phyloP scores from a whole-genome alignment of 2,113 vertebrate species.

The Erythrocercus mccallii region DNA sequence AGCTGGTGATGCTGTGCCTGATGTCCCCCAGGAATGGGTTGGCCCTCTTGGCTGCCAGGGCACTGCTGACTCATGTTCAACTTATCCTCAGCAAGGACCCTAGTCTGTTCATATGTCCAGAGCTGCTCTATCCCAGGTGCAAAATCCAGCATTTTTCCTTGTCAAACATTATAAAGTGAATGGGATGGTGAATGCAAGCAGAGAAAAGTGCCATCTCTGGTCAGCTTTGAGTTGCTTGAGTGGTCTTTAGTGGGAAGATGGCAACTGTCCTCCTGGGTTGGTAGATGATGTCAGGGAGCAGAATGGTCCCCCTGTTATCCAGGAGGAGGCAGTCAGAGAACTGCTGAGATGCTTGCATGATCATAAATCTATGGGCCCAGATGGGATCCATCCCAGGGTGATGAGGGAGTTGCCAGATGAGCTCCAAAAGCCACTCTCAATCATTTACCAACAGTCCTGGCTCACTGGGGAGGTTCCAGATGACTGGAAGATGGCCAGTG shows the following conservation, averaged over 20 bases:
- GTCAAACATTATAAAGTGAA: neutral
- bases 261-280: neutral
- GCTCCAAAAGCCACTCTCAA: neutral
- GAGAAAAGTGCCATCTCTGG: neutral
- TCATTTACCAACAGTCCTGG: neutral
- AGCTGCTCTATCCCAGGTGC: neutral
- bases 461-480: neutral
- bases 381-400: neutral
- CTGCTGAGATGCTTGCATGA: neutral
- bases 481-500: too few relatives aligned
- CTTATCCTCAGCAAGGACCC: neutral
- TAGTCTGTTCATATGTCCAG: neutral
- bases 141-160: neutral
- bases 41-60: neutral
- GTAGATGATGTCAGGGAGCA: neutral
- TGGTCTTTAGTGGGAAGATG: too few relatives aligned
- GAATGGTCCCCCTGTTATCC: neutral
- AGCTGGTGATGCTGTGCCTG: fast-evolving
- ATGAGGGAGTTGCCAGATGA: neutral
- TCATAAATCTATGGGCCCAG: neutral
- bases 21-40: fast-evolving
- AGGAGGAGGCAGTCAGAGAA: neutral
- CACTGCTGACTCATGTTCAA: neutral
- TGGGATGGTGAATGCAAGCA: neutral
- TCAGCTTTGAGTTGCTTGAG: neutral